Percentiles rank a stretch among this genome's conserved stretches.
These are phyloP conservation scores for Drosophila mojavensis DNA, from an alignment of 1,140 invertebrate genomes.

Conservation along the genomic window DNA sequence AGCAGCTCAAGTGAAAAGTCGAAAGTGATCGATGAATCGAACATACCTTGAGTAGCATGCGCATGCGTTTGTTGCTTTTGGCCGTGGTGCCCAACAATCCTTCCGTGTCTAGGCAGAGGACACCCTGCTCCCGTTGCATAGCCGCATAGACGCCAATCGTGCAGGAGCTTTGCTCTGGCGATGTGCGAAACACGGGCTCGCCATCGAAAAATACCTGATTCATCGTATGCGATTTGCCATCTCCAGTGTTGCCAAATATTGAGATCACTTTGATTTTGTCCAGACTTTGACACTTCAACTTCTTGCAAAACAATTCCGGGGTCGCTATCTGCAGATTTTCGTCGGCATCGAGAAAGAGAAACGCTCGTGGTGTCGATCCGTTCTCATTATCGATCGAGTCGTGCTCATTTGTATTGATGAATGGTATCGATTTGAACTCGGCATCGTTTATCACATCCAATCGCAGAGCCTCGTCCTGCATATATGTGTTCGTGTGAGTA, in stretches of 20 bases:
- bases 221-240: constrained; percentile 93
- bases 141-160: constrained; percentile 93
- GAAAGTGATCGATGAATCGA: constrained; percentile 1
- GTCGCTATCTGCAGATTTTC: constrained; percentile 85
- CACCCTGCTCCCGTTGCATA: constrained; percentile 87
- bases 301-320: constrained; percentile 85
- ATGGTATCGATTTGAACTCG: constrained; percentile 66
- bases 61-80: constrained; percentile 89
- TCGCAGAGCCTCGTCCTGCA: constrained; percentile 59
- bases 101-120: constrained; percentile 93
- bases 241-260: constrained; percentile 94
- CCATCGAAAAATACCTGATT: constrained; percentile 93
- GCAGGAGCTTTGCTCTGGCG: constrained; percentile 89
- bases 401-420: constrained; percentile 47
- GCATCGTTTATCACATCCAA: constrained; percentile 51
- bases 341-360: constrained; percentile 86
- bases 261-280: constrained; percentile 92
- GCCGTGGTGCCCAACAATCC: constrained; percentile 87
- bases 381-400: constrained; percentile 44
- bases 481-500: background rate
- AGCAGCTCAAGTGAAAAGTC: constrained; percentile 5
- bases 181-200: constrained; percentile 90
- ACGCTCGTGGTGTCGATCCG: constrained; percentile 57
- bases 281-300: constrained; percentile 84
- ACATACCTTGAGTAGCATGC: constrained; percentile 89